These are phyloP conservation scores for Porites rus DNA, from an alignment of 92 coral and sea anemone species.

Conservation along the genomic window DNA sequence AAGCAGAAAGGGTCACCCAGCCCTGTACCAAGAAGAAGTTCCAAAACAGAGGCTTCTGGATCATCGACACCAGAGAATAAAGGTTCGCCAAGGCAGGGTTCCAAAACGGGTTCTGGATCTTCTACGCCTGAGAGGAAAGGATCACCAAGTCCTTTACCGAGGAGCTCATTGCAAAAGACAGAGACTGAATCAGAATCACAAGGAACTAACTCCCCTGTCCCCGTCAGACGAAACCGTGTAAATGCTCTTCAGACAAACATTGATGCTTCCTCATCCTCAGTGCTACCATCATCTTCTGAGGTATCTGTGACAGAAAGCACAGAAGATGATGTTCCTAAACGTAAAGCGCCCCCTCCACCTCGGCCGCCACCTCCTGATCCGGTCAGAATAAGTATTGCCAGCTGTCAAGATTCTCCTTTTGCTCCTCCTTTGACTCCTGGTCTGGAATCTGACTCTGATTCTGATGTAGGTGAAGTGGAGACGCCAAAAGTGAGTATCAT, in stretches of 20 bases:
- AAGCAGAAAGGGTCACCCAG: conserved; percentile 25
- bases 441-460: conserved; percentile 53
- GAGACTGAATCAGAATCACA: not conserved
- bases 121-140: not conserved
- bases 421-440: conserved; percentile 4
- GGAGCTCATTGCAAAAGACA: not conserved
- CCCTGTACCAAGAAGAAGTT: conserved; percentile 33
- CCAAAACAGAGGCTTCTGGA: conserved; percentile 20
- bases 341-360: conserved; percentile 63
- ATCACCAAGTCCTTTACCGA: conserved; percentile 9
- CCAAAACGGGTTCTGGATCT: not conserved
- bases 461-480: conserved; percentile 45
- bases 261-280: not conserved
- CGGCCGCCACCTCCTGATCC: conserved; percentile 75
- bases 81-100: not conserved
- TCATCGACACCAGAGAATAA: not conserved
- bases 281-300: not conserved
- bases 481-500: conserved; percentile 23
- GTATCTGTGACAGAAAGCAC: not conserved
- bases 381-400: conserved; percentile 3
- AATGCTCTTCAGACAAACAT: conserved; percentile 16
- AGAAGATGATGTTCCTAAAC: conserved; percentile 37
- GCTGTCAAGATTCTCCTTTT: not conserved
- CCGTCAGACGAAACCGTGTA: conserved; percentile 8
- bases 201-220: conserved; percentile 12